phyloP scores from a whole-genome alignment of 2,113 vertebrate species.

The Acanthisitta chloris region DNA sequence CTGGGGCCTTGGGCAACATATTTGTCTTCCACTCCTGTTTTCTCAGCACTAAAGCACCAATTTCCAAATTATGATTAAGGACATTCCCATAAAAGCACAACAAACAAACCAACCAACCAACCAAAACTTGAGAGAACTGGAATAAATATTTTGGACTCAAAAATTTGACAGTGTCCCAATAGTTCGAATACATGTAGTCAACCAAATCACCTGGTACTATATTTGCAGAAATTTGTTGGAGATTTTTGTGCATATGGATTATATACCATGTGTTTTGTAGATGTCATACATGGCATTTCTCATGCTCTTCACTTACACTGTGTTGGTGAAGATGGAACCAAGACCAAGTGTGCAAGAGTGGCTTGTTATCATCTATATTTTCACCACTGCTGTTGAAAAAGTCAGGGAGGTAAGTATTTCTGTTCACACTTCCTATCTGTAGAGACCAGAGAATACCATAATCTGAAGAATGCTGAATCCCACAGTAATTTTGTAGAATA shows the following conservation, averaged over 20 bases:
- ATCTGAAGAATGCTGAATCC: neutral
- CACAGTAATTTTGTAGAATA: neutral
- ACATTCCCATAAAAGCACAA: neutral
- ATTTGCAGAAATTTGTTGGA: neutral
- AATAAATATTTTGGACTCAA: neutral
- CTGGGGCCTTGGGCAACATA: neutral
- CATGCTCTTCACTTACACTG: conserved; percentile 90
- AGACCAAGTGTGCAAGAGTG: conserved; percentile 87
- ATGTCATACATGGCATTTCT: conserved; percentile 91
- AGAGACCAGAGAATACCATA: neutral
- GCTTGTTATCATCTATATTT: conserved; percentile 88
- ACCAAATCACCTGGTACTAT: neutral
- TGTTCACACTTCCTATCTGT: neutral
- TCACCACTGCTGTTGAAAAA: conserved; percentile 90
- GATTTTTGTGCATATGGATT: neutral
- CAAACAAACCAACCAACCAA: neutral
- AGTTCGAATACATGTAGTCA: neutral
- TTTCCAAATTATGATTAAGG: neutral
- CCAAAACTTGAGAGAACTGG: neutral
- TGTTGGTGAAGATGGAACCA: conserved; percentile 90
- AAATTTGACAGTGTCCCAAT: neutral
- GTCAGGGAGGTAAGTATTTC: conserved; percentile 85
- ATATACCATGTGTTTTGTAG: conserved; percentile 60
- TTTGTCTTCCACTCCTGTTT: neutral
- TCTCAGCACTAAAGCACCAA: neutral